phyloP scores from a whole-genome alignment of 2,888 invertebrate genomes.

The Aphidius colemani region DNA sequence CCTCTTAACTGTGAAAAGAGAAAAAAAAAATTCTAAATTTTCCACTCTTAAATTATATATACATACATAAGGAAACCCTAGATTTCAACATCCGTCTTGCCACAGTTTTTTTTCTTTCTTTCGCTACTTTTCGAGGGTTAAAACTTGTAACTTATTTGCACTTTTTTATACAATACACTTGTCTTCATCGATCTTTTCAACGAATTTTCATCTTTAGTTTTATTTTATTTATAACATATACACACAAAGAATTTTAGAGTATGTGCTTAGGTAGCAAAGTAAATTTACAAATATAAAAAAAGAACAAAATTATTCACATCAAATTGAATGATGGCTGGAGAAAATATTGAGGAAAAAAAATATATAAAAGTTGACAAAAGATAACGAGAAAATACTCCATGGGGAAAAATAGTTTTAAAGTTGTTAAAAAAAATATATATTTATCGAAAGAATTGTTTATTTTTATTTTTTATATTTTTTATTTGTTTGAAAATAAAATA shows the following conservation, averaged over 20 bases:
- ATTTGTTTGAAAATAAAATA: slow-evolving; percentile 13
- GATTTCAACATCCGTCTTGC: slow-evolving; percentile 10
- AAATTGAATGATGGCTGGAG: slow-evolving; percentile 9
- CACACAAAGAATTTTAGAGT: neutral
- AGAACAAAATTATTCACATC: neutral
- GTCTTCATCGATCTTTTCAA: slow-evolving; percentile 28
- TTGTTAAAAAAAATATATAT: slow-evolving; percentile 25
- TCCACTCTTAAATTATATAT: too few species aligned
- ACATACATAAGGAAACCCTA: neutral
- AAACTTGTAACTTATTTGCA: too few species aligned
- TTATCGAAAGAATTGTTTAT: neutral
- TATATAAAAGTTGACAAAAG: slow-evolving; percentile 21
- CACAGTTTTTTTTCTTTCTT: slow-evolving; percentile 13
- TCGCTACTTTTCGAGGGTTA: slow-evolving; percentile 3
- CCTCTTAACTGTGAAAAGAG: too few species aligned
- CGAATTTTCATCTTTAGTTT: neutral
- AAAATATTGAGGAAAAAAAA: slow-evolving; percentile 6
- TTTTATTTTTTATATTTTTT: slow-evolving; percentile 1
- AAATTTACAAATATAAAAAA: slow-evolving; percentile 13
- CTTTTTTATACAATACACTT: slow-evolving; percentile 8
- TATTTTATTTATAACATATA: neutral
- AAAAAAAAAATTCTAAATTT: too few species aligned
- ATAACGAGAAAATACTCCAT: slow-evolving; percentile 38
- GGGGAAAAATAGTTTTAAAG: slow-evolving; percentile 39
- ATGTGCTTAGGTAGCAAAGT: neutral